A percentile compares a stretch with the other conserved stretches of the same genome.
Evolutionary conservation across 35 echinoderm and acorn worm species (phyloP).

Genomic region (Chiridota heheva): DNA sequence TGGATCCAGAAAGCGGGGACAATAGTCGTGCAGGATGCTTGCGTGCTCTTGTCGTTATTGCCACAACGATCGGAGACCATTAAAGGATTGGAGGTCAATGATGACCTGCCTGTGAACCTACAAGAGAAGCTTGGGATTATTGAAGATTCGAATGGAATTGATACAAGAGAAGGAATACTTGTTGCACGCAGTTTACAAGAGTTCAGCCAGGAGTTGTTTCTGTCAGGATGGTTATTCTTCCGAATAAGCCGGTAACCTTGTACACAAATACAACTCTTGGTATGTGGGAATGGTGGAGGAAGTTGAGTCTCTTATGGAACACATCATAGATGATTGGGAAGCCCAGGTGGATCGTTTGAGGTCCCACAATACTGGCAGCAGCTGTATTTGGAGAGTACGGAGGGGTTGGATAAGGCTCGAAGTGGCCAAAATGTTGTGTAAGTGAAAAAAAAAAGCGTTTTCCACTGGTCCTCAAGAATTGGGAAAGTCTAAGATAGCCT

Average conservation of each 20-base stretch:
- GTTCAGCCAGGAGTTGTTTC: background rate
- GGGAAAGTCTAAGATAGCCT: background rate
- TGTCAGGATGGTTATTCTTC: background rate
- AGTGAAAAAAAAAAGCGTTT: no score
- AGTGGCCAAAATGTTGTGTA: no score
- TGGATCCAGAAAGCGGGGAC: no score
- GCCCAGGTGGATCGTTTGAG: background rate
- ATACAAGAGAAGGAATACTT: slow-evolving; percentile 13
- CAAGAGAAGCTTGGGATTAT: no score
- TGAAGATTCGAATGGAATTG: no score
- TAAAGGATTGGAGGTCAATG: no score
- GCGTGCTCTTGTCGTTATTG: no score
- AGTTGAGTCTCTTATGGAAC: slow-evolving; percentile 10
- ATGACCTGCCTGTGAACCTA: no score
- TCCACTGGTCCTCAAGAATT: no score
- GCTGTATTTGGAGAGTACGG: background rate
- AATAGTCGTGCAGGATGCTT: no score
- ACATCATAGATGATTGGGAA: background rate
- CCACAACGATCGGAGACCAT: no score
- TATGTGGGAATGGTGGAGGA: slow-evolving; percentile 21
- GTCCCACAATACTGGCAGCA: background rate
- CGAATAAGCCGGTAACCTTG: background rate
- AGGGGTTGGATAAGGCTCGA: background rate
- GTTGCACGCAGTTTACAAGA: background rate
- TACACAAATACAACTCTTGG: slow-evolving; percentile 12